phyloP scores from a whole-genome alignment of 2,113 vertebrate genomes.

The Odocoileus hemionus region DNA sequence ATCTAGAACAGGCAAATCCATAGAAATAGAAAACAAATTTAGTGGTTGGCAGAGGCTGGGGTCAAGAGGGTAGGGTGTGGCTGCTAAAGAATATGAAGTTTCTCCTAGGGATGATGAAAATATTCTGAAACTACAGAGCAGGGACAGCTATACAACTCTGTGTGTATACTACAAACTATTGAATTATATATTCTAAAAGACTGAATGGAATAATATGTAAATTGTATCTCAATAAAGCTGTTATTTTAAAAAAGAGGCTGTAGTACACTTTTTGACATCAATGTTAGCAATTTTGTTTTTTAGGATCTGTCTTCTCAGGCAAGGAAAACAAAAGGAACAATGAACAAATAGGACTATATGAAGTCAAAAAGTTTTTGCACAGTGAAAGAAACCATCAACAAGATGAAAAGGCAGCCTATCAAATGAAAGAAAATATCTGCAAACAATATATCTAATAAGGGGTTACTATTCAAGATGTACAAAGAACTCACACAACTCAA shows the following conservation, averaged over 20 bases:
- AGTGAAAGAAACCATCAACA: not conserved
- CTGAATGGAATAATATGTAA: not conserved
- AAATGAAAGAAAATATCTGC: not conserved
- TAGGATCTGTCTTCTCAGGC: not conserved
- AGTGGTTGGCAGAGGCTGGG: not conserved
- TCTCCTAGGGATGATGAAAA: not conserved
- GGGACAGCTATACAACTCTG: not conserved
- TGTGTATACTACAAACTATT: not conserved
- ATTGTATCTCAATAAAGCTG: not conserved
- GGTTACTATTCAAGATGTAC: not conserved
- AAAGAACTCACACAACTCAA: not conserved
- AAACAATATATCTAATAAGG: not conserved
- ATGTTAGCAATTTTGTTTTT: not conserved
- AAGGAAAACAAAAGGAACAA: not conserved
- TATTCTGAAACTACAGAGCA: not conserved
- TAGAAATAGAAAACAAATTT: not conserved
- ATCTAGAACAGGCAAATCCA: not conserved
- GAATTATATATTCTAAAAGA: not conserved
- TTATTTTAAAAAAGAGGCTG: not conserved
- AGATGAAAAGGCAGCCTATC: not conserved
- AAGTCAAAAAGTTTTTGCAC: not conserved
- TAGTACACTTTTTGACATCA: not conserved
- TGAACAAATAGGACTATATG: not conserved
- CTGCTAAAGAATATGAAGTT: not conserved
- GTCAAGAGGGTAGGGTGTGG: not conserved